These are phyloP conservation scores for Manacus vitellinus DNA, from an alignment of 2,113 vertebrate species.

Conservation along the genomic window DNA sequence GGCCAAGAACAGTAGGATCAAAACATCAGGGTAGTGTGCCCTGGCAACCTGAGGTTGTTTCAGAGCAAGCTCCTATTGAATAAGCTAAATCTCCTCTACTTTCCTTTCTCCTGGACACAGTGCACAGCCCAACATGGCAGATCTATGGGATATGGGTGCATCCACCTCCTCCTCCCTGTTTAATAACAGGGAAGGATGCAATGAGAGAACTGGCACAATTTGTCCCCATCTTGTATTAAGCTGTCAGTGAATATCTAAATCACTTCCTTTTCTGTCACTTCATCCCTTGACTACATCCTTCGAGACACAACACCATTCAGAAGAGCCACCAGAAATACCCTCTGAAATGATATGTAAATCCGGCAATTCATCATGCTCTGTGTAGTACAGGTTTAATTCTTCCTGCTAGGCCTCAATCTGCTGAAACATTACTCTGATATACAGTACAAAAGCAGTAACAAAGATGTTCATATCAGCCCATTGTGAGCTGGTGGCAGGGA, in stretches of 20 bases:
- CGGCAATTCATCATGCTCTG: slow-evolving; percentile 85
- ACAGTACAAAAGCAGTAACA: slow-evolving; percentile 91
- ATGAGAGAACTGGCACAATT: slow-evolving; percentile 68
- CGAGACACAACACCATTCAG: slow-evolving; percentile 87
- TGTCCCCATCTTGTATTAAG: slow-evolving; percentile 90
- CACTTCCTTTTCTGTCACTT: slow-evolving; percentile 90
- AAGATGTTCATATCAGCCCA: slow-evolving; percentile 90
- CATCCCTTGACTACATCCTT: slow-evolving; percentile 82
- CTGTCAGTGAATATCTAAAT: slow-evolving; percentile 96
- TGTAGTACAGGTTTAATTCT: slow-evolving; percentile 88
- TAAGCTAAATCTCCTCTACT: slow-evolving; percentile 20
- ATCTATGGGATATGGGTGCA: not conserved
- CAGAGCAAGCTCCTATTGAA: slow-evolving; percentile 7
- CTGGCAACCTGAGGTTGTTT: slow-evolving; percentile 1
- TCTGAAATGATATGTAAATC: slow-evolving; percentile 96
- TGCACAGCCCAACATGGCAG: not conserved
- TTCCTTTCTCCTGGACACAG: not conserved
- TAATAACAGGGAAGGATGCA: not conserved
- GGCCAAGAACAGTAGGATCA: slow-evolving; percentile 34
- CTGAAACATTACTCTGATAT: slow-evolving; percentile 87
- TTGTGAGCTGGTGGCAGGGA: slow-evolving; percentile 90
- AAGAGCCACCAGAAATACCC: slow-evolving; percentile 72
- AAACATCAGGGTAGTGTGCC: not conserved
- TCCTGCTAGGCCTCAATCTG: slow-evolving; percentile 86
- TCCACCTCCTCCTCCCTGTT: not conserved